Conservation (phyloP, 2,113 vertebrate species). For the Mugil cephalus region DNA sequence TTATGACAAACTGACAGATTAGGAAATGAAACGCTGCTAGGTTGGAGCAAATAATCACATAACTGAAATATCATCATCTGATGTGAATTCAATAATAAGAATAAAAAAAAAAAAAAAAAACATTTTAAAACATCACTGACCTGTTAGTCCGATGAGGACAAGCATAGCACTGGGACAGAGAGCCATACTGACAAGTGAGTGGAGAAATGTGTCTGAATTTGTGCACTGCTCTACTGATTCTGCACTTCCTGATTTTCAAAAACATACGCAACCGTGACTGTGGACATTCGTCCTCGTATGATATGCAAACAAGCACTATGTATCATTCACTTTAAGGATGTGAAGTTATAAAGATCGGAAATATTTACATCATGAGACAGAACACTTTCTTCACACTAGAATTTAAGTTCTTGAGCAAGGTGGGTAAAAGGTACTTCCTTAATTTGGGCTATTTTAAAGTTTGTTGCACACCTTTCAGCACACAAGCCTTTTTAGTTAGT, state of each 20-base stretch:
- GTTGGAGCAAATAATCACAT: too few species aligned
- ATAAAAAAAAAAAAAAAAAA: too few species aligned
- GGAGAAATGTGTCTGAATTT: not conserved
- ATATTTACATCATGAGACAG: too few species aligned
- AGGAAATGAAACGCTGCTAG: not conserved
- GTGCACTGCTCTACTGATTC: not conserved
- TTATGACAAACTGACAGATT: too few species aligned
- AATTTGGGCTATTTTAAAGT: not conserved
- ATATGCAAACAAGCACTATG: too few species aligned
- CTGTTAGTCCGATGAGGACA: slow-evolving; percentile 45
- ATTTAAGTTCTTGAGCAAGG: not conserved
- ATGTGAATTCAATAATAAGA: too few species aligned
- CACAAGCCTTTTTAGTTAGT: too few species aligned
- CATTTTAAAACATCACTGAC: slow-evolving; percentile 27
- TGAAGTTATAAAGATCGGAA: too few species aligned
- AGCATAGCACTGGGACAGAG: slow-evolving; percentile 17
- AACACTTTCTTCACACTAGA: too few species aligned
- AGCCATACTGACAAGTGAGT: slow-evolving; percentile 17
- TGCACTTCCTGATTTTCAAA: slow-evolving; percentile 33
- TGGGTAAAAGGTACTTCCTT: not conserved
- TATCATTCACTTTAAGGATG: too few species aligned
- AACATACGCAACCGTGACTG: not conserved
- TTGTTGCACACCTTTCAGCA: too few species aligned
- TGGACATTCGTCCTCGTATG: not conserved
- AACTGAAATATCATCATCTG: too few species aligned